phyloP scores from a whole-genome alignment of 1,140 invertebrate genomes.

The Drosophila orosa region DNA sequence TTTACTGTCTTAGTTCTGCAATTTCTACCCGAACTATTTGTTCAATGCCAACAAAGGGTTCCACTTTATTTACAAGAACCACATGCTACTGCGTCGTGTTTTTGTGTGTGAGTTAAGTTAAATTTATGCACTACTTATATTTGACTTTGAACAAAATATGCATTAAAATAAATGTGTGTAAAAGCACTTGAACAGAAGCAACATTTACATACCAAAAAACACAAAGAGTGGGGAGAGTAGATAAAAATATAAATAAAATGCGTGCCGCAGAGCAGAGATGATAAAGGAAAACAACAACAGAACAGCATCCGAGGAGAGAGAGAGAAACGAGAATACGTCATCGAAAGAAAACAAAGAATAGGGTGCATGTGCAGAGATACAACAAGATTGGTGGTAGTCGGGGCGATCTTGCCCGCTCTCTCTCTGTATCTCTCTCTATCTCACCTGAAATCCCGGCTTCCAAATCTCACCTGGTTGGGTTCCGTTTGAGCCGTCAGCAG shows the following conservation, averaged over 20 bases:
- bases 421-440: conserved; percentile 13
- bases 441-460: conserved; percentile 14
- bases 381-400: conserved; percentile 10
- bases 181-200: conserved; percentile 1
- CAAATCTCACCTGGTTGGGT: conserved; percentile 60
- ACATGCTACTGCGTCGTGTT: conserved; percentile 4
- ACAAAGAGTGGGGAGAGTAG: neutral
- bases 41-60: conserved; percentile 5
- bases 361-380: conserved; percentile 33
- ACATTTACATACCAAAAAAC: conserved; percentile 17
- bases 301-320: conserved; percentile 30
- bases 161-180: conserved; percentile 10
- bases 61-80: conserved; percentile 2
- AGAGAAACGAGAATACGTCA: conserved; percentile 14
- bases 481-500: conserved; percentile 57
- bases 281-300: conserved; percentile 14
- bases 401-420: conserved; percentile 25
- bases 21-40: neutral
- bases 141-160: conserved; percentile 14
- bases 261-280: conserved; percentile 16
- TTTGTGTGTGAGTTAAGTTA: conserved; percentile 1
- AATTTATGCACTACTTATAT: conserved; percentile 4
- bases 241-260: conserved; percentile 36
- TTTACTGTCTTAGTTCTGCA: neutral
- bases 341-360: conserved; percentile 26